These are phyloP conservation scores for Bursaphelenchus mucronatus DNA, from an alignment of 1,140 invertebrate genomes.

Conservation along the genomic window DNA sequence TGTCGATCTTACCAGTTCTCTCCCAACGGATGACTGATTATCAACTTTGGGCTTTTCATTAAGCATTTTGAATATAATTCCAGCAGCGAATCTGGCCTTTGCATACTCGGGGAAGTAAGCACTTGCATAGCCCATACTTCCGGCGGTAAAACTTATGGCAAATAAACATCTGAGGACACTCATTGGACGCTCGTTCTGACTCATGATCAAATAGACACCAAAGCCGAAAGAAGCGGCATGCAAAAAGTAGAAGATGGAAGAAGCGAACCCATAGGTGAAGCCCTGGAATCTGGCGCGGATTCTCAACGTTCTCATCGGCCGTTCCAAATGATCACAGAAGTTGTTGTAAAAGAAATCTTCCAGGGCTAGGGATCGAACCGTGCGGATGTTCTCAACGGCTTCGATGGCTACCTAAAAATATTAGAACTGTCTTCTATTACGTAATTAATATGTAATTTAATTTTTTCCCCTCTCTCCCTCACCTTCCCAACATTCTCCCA, in stretches of 20 bases:
- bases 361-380: slow-evolving; percentile 48
- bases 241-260: slow-evolving; percentile 62
- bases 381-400: slow-evolving; percentile 53
- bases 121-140: slow-evolving; percentile 58
- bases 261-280: slow-evolving; percentile 57
- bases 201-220: slow-evolving; percentile 61
- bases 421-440: not conserved
- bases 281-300: slow-evolving; percentile 31
- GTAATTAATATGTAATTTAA: not conserved
- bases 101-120: slow-evolving; percentile 63
- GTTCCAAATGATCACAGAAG: slow-evolving; percentile 37
- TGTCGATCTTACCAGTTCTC: slow-evolving; percentile 20
- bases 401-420: slow-evolving; percentile 43
- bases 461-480: slow-evolving; percentile 3
- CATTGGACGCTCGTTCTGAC: slow-evolving; percentile 47
- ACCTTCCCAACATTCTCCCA: slow-evolving; percentile 64
- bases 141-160: slow-evolving; percentile 52
- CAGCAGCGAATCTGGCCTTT: slow-evolving; percentile 62
- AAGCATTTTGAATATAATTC: slow-evolving; percentile 61
- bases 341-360: slow-evolving; percentile 41
- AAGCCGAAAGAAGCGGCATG: slow-evolving; percentile 65
- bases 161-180: slow-evolving; percentile 58
- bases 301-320: not conserved
- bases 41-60: slow-evolving; percentile 60
- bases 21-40: slow-evolving; percentile 50